A percentile compares a stretch with the other conserved stretches of the same genome.
Conservation (phyloP, 2,797 vertebrate genomes). For the Clamator glandarius region DNA sequence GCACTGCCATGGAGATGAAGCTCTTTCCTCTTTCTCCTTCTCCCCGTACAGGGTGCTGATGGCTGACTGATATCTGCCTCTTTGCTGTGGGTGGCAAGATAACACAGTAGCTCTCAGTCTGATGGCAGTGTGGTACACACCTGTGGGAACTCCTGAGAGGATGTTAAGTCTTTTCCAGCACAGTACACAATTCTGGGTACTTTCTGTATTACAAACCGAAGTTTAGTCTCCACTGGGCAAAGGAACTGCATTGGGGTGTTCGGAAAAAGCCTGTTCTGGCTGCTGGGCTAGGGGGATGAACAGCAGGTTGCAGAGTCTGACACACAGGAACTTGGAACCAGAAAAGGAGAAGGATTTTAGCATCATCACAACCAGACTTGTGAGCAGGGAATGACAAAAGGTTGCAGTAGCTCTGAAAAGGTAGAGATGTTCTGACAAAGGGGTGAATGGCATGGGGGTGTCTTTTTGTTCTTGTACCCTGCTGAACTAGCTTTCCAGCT, state of each 20-base stretch:
- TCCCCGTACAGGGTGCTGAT: fast-evolving
- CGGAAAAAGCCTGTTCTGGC: background rate
- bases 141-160: fast-evolving
- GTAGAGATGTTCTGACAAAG: background rate
- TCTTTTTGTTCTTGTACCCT: background rate
- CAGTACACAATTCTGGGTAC: background rate
- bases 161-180: background rate
- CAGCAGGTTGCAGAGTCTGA: background rate
- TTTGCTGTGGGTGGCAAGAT: background rate
- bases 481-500: background rate
- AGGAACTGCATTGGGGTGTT: background rate
- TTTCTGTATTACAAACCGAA: background rate
- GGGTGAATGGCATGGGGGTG: background rate
- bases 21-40: background rate
- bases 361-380: background rate
- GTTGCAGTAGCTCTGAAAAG: background rate
- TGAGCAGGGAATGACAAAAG: background rate
- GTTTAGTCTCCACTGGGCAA: background rate
- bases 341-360: background rate
- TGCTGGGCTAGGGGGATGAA: background rate
- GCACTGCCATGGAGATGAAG: background rate
- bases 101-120: background rate
- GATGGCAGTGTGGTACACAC: fast-evolving
- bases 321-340: background rate
- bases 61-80: background rate